Evolutionary conservation across 2,888 invertebrate species (phyloP).

Genomic region (Callinectes sapidus): DNA sequence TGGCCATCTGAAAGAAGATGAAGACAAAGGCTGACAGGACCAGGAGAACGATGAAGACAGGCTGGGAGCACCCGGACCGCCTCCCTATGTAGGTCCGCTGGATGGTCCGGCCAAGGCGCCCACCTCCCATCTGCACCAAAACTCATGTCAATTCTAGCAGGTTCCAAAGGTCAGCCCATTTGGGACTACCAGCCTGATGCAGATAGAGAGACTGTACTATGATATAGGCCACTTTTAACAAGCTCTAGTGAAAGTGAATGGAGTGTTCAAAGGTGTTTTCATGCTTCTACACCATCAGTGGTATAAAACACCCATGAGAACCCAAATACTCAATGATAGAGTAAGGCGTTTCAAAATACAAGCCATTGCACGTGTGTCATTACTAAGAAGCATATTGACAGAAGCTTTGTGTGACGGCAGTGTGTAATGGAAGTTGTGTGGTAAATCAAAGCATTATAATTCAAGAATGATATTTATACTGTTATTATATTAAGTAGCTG

Average conservation of each 20-base stretch:
- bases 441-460: neutral
- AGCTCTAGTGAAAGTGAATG: no score
- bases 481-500: neutral
- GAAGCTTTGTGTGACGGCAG: neutral
- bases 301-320: no score
- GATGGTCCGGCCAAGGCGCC: conserved; percentile 40
- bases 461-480: neutral
- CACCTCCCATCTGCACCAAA: conserved; percentile 46
- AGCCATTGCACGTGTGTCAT: neutral
- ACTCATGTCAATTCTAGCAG: neutral
- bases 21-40: conserved; percentile 53
- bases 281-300: no score
- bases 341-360: neutral
- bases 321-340: neutral
- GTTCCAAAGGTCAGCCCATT: no score
- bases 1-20: conserved; percentile 56
- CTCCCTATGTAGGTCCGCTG: conserved; percentile 50
- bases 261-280: neutral
- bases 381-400: neutral
- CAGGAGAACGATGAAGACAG: conserved; percentile 41
- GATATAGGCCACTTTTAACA: neutral
- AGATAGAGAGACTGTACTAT: no score
- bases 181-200: no score
- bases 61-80: conserved; percentile 47
- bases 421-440: neutral